phyloP scores from a whole-genome alignment of 2,113 vertebrate species.

The Condylura cristata region DNA sequence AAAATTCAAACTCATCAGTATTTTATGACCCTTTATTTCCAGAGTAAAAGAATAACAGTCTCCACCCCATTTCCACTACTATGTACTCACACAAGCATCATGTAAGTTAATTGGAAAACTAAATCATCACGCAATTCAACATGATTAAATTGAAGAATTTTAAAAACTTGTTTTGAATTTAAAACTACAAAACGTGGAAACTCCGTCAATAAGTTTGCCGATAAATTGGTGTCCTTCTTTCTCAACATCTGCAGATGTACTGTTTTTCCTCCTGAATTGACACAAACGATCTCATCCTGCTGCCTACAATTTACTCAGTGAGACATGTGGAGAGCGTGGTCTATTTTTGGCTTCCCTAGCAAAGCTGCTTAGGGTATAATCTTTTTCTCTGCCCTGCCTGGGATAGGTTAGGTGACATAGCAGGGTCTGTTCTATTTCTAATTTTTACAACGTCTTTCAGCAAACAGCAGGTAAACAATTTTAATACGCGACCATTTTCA shows the following conservation, averaged over 20 bases:
- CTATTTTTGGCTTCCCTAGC: constrained; percentile 57
- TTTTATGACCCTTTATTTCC: neutral
- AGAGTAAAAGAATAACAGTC: neutral
- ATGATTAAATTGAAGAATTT: constrained; percentile 12
- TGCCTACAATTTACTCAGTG: constrained; percentile 51
- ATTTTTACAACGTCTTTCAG: constrained; percentile 65
- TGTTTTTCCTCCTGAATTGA: constrained; percentile 54
- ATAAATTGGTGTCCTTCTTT: constrained; percentile 7
- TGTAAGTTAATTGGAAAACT: neutral
- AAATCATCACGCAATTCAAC: neutral
- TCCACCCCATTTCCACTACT: neutral
- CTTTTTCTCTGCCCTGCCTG: constrained; percentile 53
- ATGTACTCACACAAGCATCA: neutral
- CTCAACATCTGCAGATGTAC: neutral
- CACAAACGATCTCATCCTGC: constrained; percentile 14
- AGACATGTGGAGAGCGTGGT: neutral
- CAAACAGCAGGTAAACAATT: constrained; percentile 75
- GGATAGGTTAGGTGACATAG: constrained; percentile 20
- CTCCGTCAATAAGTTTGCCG: neutral
- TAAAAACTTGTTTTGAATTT: neutral
- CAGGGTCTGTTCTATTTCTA: constrained; percentile 67
- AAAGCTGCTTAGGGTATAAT: constrained; percentile 54
- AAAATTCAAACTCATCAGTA: neutral
- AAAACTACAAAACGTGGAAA: neutral
- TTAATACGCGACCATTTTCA: constrained; percentile 74